These are phyloP conservation scores for Gryllus longicercus DNA, from an alignment of 2,888 invertebrate genomes.

Conservation along the genomic window DNA sequence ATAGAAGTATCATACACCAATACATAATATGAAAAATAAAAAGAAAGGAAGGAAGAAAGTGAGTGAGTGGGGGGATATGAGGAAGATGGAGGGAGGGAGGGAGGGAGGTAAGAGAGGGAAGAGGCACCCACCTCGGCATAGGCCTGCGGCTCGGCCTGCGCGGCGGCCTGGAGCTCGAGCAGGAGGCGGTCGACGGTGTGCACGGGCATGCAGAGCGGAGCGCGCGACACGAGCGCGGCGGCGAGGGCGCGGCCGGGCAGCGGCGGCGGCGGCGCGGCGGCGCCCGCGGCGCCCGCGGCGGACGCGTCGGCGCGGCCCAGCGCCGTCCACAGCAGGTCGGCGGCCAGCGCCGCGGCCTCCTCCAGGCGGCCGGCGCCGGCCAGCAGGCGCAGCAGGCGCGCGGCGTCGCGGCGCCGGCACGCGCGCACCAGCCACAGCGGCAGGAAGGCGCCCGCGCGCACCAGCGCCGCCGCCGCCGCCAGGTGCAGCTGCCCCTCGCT, in stretches of 20 bases:
- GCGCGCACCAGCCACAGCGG: neutral
- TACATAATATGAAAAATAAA: too few relatives aligned
- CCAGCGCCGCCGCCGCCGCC: neutral
- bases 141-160: neutral
- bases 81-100: too few relatives aligned
- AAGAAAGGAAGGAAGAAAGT: too few relatives aligned
- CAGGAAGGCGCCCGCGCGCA: neutral
- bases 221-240: neutral
- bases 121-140: neutral
- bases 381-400: neutral
- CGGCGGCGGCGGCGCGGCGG: neutral
- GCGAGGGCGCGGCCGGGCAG: neutral
- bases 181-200: neutral
- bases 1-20: too few relatives aligned
- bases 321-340: neutral
- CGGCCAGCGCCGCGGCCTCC: neutral
- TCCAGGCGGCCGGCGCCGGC: neutral
- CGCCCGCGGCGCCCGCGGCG: neutral
- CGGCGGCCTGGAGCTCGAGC: neutral
- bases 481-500: neutral
- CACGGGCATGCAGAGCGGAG: neutral
- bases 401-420: neutral
- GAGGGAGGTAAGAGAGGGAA: too few relatives aligned
- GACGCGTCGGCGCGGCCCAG: neutral
- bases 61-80: too few relatives aligned